Percentiles rank a stretch among this genome's conserved stretches.
Conservation (phyloP, 2,797 vertebrate genomes). For the Hemitrygon akajei region DNA sequence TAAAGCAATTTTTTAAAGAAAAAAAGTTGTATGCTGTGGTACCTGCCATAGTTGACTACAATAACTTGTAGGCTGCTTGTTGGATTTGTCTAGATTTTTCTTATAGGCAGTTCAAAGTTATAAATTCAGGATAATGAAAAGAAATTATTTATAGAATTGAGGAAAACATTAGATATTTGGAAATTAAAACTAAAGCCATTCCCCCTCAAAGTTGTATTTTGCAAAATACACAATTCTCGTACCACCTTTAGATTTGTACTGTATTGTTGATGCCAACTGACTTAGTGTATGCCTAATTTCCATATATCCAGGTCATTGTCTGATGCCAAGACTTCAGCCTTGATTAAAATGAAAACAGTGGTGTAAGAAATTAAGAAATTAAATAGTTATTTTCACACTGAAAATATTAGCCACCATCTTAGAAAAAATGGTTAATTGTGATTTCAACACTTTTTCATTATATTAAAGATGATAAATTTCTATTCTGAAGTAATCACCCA, state of each 20-base stretch:
- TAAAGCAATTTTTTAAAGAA: too few species aligned
- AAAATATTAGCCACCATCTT: background rate
- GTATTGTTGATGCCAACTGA: too few species aligned
- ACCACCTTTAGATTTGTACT: background rate
- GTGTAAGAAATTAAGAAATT: background rate
- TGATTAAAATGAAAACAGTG: background rate
- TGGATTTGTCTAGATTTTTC: background rate
- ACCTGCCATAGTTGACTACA: background rate
- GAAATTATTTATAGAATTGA: background rate
- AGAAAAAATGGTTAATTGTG: too few species aligned
- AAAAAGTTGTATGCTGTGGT: background rate
- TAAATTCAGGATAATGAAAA: background rate
- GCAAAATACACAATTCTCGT: background rate
- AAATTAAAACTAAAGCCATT: background rate
- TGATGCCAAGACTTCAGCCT: background rate
- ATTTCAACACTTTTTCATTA: background rate
- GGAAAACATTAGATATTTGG: background rate
- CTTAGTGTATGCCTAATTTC: background rate
- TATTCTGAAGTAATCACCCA: background rate
- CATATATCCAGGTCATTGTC: too few species aligned
- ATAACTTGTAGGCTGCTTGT: background rate
- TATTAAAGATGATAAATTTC: too few species aligned
- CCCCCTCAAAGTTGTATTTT: background rate
- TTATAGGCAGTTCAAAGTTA: background rate
- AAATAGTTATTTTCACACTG: background rate